phyloP scores from a whole-genome alignment of 1,140 invertebrate genomes.

The Physella acuta region DNA sequence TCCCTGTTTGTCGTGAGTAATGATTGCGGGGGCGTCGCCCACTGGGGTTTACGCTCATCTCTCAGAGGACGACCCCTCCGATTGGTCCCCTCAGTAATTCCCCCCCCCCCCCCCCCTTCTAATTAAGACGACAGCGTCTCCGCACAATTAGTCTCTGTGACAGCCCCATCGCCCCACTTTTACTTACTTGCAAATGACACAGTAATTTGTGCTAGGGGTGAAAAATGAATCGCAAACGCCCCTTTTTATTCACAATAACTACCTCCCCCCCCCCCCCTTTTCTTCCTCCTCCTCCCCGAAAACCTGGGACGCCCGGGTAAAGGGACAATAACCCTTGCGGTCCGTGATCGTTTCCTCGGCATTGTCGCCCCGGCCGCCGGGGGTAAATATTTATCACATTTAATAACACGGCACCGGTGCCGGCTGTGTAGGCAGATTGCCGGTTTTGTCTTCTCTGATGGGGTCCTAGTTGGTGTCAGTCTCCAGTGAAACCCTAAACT shows the following conservation, averaged over 20 bases:
- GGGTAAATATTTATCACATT: slow-evolving; percentile 22
- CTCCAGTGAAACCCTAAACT: background rate
- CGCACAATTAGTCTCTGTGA: no score
- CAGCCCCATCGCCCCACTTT: no score
- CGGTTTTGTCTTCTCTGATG: slow-evolving; percentile 6
- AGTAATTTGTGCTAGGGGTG: background rate
- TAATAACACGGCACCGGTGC: slow-evolving; percentile 8
- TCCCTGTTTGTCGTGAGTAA: no score
- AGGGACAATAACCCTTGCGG: no score
- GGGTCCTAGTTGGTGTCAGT: slow-evolving; percentile 5
- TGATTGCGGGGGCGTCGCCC: no score
- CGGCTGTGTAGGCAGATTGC: background rate
- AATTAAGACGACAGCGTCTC: no score
- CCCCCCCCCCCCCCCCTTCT: no score
- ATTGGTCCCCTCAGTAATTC: no score
- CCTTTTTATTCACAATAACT: background rate
- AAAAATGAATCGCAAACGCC: background rate
- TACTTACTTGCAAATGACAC: background rate
- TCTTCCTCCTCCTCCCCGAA: background rate
- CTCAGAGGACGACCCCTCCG: no score
- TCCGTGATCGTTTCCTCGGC: background rate
- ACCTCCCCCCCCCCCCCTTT: background rate
- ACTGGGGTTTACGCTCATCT: no score
- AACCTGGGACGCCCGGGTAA: no score
- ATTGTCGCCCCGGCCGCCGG: background rate